A percentile compares a stretch with the other conserved stretches of the same genome.
Evolutionary conservation across 2,113 vertebrate species (phyloP).

Genomic region (Caracal caracal): DNA sequence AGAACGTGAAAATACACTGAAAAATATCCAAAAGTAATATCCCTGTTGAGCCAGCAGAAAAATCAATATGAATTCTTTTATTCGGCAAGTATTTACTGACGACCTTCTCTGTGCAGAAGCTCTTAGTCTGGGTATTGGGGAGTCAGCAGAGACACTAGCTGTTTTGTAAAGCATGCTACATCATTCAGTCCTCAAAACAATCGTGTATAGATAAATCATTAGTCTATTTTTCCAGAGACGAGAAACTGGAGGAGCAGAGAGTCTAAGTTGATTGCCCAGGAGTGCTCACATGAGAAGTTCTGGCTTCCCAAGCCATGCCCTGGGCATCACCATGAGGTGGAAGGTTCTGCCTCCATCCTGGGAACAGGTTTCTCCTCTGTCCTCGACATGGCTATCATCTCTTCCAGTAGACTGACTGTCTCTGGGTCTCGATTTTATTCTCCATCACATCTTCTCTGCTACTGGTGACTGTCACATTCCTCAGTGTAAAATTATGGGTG

Average conservation of each 20-base stretch:
- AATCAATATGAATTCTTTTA: neutral
- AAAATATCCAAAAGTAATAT: neutral
- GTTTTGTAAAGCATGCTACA: neutral
- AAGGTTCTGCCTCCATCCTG: neutral
- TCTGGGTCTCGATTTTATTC: neutral
- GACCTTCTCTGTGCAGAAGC: neutral
- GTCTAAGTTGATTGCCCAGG: neutral
- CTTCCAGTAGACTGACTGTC: neutral
- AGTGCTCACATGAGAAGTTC: too few species aligned
- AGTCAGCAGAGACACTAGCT: neutral
- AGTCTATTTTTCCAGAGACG: neutral
- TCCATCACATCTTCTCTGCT: neutral
- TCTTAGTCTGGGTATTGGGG: neutral
- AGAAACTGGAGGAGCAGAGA: neutral
- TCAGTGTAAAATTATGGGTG: accelerated
- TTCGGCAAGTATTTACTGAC: neutral
- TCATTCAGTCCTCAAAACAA: neutral
- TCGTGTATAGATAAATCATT: too few species aligned
- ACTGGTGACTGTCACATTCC: neutral
- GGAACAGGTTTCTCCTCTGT: accelerated
- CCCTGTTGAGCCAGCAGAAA: neutral
- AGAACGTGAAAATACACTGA: neutral
- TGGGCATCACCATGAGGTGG: neutral
- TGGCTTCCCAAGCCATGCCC: accelerated
- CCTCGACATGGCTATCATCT: neutral